A percentile compares a stretch with the other conserved stretches of the same genome.
These are phyloP conservation scores for Carcina quercana DNA, from an alignment of 2,888 invertebrate genomes.

Conservation along the genomic window DNA sequence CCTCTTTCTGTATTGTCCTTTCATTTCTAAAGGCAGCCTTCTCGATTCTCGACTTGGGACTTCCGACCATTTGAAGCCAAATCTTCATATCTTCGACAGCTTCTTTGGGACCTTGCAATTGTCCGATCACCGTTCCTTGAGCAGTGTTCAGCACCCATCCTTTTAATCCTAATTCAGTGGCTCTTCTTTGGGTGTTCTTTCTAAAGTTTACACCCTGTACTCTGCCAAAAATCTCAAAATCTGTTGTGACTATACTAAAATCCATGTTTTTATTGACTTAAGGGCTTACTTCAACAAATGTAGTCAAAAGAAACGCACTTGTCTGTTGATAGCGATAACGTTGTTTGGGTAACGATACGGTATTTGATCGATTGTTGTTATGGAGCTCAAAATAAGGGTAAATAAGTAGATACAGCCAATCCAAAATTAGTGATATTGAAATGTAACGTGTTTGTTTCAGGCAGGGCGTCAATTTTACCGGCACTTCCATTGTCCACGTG, in stretches of 20 bases:
- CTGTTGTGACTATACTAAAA: slow-evolving; percentile 38
- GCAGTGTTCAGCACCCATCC: slow-evolving; percentile 87
- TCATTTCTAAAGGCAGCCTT: slow-evolving; percentile 79
- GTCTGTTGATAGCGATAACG: slow-evolving; percentile 27
- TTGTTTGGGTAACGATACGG: slow-evolving; percentile 37
- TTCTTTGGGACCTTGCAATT: slow-evolving; percentile 74
- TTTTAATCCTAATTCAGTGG: slow-evolving; percentile 74
- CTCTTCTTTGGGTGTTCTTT: slow-evolving; percentile 79
- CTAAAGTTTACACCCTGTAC: slow-evolving; percentile 75
- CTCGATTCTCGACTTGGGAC: slow-evolving; percentile 80
- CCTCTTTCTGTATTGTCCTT: slow-evolving; percentile 57
- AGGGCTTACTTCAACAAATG: slow-evolving; percentile 8
- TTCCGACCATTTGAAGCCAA: slow-evolving; percentile 76
- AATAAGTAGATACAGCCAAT: no score
- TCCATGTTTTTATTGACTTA: slow-evolving; percentile 30
- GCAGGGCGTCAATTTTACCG: slow-evolving; percentile 55
- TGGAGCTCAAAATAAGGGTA: no score
- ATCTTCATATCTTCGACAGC: slow-evolving; percentile 76
- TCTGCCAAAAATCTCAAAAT: slow-evolving; percentile 76
- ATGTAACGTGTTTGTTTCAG: slow-evolving; percentile 47
- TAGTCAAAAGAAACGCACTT: slow-evolving; percentile 15
- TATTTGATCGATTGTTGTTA: no score
- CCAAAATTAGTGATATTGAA: no score
- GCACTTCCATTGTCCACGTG: slow-evolving; percentile 57
- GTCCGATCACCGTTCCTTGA: slow-evolving; percentile 79